Conservation (phyloP, 2,888 invertebrate genomes). For the Acanthosoma haemorrhoidale region DNA sequence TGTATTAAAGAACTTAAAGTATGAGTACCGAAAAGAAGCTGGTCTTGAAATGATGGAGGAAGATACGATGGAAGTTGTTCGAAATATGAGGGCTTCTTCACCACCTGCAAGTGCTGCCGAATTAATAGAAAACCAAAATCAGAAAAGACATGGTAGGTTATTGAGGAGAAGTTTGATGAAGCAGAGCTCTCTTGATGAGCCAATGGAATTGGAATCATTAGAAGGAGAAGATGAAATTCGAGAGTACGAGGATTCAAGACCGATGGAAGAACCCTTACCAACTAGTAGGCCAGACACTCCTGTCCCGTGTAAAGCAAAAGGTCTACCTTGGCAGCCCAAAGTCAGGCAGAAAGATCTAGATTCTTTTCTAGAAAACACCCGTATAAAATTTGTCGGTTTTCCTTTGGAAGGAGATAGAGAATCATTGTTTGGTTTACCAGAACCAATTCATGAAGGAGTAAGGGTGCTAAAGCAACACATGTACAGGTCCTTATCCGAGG, state of each 20-base stretch:
- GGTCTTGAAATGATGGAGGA: conserved; percentile 74
- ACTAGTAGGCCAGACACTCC: conserved; percentile 52
- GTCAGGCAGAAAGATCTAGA: conserved; percentile 91
- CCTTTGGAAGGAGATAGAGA: conserved; percentile 73
- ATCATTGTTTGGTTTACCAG: conserved; percentile 89
- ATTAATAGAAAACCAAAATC: conserved; percentile 69
- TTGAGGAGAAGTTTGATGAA: conserved; percentile 78
- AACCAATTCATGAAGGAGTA: conserved; percentile 94
- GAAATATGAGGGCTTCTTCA: conserved; percentile 88
- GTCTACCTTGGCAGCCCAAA: conserved; percentile 94
- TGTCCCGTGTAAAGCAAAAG: conserved; percentile 45
- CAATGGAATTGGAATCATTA: conserved; percentile 46
- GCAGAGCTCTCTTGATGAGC: conserved; percentile 85
- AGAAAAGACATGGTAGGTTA: conserved; percentile 62
- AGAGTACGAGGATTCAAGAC: conserved; percentile 46
- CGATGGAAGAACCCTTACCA: conserved; percentile 48
- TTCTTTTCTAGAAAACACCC: conserved; percentile 80
- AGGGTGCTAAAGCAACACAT: conserved; percentile 84
- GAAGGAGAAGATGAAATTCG: conserved; percentile 48
- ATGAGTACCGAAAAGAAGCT: conserved; percentile 44
- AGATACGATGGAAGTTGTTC: conserved; percentile 91
- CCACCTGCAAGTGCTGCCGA: conserved; percentile 91
- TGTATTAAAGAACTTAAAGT: conserved; percentile 71
- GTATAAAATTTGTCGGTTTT: conserved; percentile 94
- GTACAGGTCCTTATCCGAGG: conserved; percentile 87